Evolutionary conservation across 1,140 invertebrate species (phyloP).

Genomic region (Stratiolaelaps scimitus): DNA sequence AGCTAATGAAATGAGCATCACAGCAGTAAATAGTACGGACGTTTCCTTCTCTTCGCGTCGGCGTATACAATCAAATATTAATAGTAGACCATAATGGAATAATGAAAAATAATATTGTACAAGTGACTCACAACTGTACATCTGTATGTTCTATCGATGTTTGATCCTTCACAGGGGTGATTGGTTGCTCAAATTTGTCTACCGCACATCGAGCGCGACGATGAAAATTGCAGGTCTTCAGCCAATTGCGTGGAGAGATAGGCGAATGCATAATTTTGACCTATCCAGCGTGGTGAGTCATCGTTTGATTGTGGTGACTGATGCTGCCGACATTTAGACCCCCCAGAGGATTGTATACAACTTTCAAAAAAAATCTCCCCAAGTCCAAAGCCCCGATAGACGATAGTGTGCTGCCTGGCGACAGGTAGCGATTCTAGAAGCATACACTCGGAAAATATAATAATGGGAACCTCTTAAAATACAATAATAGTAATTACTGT

Average conservation of each 20-base stretch:
- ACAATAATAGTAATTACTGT: too few species aligned
- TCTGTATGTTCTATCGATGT: too few species aligned
- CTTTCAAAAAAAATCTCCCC: constrained; percentile 19
- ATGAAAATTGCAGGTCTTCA: constrained; percentile 51
- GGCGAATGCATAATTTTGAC: constrained; percentile 51
- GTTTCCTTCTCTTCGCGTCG: neutral
- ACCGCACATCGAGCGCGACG: constrained; percentile 50
- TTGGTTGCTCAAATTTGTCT: constrained; percentile 56
- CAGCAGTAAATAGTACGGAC: too few species aligned
- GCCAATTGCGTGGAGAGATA: constrained; percentile 47
- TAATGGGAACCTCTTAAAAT: too few species aligned
- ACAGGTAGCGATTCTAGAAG: neutral
- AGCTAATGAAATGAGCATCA: neutral
- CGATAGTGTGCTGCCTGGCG: neutral
- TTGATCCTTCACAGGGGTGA: constrained; percentile 45
- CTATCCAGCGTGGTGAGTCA: constrained; percentile 48
- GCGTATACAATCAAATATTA: too few species aligned
- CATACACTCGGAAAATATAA: too few species aligned
- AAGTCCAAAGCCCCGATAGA: neutral
- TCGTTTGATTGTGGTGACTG: constrained; percentile 7
- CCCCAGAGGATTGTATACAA: neutral
- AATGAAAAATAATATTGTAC: too few species aligned
- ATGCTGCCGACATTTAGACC: neutral
- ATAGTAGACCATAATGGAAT: too few species aligned
- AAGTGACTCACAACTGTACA: too few species aligned